A percentile compares a stretch with the other conserved stretches of the same genome.
phyloP scores from a whole-genome alignment of 1,140 invertebrate genomes.

The Acyrthosiphon pisum region DNA sequence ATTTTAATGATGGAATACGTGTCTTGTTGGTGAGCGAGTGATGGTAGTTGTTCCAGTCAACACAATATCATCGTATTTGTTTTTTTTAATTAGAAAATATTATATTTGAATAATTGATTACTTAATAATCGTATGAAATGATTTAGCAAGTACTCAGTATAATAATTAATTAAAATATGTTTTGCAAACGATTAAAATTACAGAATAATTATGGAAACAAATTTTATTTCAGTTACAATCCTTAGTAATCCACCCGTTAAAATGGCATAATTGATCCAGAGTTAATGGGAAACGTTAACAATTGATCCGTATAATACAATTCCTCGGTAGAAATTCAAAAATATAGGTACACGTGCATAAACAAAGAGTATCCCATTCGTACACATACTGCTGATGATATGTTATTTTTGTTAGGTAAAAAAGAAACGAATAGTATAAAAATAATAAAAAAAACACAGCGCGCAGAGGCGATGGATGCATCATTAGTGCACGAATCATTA shows the following conservation, averaged over 20 bases:
- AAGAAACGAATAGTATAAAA: background rate
- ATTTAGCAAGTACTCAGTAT: background rate
- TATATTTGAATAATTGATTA: background rate
- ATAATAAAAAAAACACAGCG: background rate
- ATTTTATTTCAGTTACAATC: background rate
- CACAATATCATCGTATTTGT: background rate
- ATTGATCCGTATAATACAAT: background rate
- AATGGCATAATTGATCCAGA: background rate
- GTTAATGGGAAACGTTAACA: background rate
- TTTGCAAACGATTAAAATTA: background rate
- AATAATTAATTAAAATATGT: background rate
- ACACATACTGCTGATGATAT: background rate
- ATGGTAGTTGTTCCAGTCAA: background rate
- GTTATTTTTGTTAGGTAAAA: background rate
- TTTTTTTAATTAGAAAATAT: background rate
- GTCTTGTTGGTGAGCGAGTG: background rate
- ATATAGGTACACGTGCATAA: background rate
- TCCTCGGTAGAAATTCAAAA: background rate
- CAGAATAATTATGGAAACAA: background rate
- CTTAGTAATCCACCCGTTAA: background rate
- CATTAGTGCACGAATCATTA: background rate
- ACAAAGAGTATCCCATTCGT: background rate
- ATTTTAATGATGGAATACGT: conserved; percentile 11
- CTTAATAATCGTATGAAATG: background rate
- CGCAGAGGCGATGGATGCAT: background rate